These are phyloP conservation scores for Caloenas nicobarica DNA, from an alignment of 2,113 vertebrate species.

Conservation along the genomic window DNA sequence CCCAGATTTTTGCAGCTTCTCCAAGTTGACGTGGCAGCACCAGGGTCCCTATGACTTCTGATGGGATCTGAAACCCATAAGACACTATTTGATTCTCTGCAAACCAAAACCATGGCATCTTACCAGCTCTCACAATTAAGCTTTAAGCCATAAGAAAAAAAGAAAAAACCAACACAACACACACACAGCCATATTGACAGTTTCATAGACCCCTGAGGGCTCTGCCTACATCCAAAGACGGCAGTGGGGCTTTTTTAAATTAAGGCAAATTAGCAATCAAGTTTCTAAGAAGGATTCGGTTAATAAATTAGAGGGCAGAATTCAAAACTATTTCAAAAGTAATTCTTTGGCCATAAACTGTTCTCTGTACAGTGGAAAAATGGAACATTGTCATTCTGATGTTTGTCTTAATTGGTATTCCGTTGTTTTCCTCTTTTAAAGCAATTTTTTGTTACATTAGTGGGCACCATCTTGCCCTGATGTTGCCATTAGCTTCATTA, in stretches of 20 bases:
- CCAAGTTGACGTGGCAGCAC: background rate
- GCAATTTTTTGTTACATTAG: background rate
- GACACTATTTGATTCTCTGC: background rate
- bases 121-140: constrained; percentile 39
- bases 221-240: constrained; percentile 8
- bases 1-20: background rate
- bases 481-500: background rate
- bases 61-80: background rate
- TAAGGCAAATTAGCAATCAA: constrained; percentile 61
- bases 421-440: constrained; percentile 28
- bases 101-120: constrained; percentile 30
- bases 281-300: constrained; percentile 39
- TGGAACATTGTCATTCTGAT: constrained; percentile 19
- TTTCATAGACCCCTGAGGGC: constrained; percentile 44
- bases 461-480: background rate
- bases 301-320: constrained; percentile 57
- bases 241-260: constrained; percentile 53
- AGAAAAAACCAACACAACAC: background rate
- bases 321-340: constrained; percentile 55
- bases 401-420: constrained; percentile 32
- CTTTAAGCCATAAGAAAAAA: constrained; percentile 20
- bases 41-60: background rate
- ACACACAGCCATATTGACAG: constrained; percentile 54
- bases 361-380: constrained; percentile 49
- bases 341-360: constrained; percentile 31